A percentile compares a stretch with the other conserved stretches of the same genome.
phyloP scores from a whole-genome alignment of 92 coral and sea anemone genomes.

The Isaurus tuberculatus region DNA sequence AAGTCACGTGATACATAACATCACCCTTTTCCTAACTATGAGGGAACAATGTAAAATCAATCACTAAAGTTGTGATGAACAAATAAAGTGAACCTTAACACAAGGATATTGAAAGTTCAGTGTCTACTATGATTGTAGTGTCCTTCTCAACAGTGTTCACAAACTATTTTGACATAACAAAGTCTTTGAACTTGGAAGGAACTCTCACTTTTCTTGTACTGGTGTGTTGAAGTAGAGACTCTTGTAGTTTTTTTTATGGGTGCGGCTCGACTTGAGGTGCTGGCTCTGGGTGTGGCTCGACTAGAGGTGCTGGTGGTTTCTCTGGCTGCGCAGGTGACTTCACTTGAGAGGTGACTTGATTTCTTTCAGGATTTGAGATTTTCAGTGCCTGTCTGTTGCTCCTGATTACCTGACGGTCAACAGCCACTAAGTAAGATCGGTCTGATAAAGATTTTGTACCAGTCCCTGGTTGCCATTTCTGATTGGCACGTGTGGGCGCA shows the following conservation, averaged over 20 bases:
- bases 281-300: not conserved
- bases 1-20: not conserved
- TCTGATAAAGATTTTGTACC: too few relatives aligned
- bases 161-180: slow-evolving; percentile 29
- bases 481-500: slow-evolving; percentile 31
- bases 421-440: too few relatives aligned
- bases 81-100: slow-evolving; percentile 13
- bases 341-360: slow-evolving; percentile 28
- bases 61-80: not conserved
- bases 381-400: slow-evolving; percentile 6
- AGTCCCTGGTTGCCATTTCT: slow-evolving; percentile 12
- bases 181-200: slow-evolving; percentile 21
- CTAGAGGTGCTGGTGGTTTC: too few relatives aligned
- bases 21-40: not conserved
- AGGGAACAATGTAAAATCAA: too few relatives aligned
- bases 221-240: slow-evolving; percentile 30
- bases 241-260: slow-evolving; percentile 7
- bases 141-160: slow-evolving; percentile 26
- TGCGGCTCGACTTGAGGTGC: slow-evolving; percentile 12
- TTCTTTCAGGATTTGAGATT: too few relatives aligned
- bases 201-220: slow-evolving; percentile 37
- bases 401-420: too few relatives aligned
- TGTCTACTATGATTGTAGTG: slow-evolving; percentile 1
- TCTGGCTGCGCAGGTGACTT: too few relatives aligned
- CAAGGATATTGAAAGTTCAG: slow-evolving; percentile 12